These are phyloP conservation scores for Blastobasis lacticolella DNA, from an alignment of 2,888 invertebrate genomes.

Conservation along the genomic window DNA sequence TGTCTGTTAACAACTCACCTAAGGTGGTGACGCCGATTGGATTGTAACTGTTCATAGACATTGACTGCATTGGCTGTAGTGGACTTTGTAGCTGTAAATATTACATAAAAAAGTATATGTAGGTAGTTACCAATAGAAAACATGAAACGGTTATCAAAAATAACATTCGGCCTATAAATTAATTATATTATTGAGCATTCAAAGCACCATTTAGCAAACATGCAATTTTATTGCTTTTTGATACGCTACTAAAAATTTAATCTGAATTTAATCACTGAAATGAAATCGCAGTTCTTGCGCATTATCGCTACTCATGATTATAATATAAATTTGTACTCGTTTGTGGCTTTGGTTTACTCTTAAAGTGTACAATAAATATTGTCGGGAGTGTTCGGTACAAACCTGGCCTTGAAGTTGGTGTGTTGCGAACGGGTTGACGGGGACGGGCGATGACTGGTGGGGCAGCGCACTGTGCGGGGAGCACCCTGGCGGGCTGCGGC, in stretches of 20 bases:
- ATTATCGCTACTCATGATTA: conserved; percentile 20
- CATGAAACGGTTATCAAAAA: conserved; percentile 1
- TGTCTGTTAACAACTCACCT: conserved; percentile 30
- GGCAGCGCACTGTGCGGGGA: conserved; percentile 50
- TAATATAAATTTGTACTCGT: not conserved
- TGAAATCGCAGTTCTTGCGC: conserved; percentile 39
- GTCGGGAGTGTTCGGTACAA: conserved; percentile 1
- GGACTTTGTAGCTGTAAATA: conserved; percentile 52
- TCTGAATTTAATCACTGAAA: conserved; percentile 56
- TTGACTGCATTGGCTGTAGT: conserved; percentile 60
- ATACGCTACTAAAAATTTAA: conserved; percentile 64
- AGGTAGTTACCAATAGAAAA: conserved; percentile 3
- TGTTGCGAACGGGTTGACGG: conserved; percentile 52
- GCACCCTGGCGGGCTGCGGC: conserved; percentile 54
- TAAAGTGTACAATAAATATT: too few relatives aligned
- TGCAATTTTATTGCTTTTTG: conserved; percentile 53
- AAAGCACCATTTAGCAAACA: conserved; percentile 46
- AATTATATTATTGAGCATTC: conserved; percentile 29
- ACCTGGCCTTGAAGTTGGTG: conserved; percentile 66
- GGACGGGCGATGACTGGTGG: conserved; percentile 53
- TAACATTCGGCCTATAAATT: conserved; percentile 14
- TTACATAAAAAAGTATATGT: not conserved
- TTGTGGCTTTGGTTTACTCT: too few relatives aligned
- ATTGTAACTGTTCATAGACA: conserved; percentile 60
- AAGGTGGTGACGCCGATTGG: conserved; percentile 49